Evolutionary conservation across 2,797 vertebrate genomes (phyloP), one percentile per base, ranked within the genome.

Genomic region (Schizopygopsis pylzovi): DNA sequence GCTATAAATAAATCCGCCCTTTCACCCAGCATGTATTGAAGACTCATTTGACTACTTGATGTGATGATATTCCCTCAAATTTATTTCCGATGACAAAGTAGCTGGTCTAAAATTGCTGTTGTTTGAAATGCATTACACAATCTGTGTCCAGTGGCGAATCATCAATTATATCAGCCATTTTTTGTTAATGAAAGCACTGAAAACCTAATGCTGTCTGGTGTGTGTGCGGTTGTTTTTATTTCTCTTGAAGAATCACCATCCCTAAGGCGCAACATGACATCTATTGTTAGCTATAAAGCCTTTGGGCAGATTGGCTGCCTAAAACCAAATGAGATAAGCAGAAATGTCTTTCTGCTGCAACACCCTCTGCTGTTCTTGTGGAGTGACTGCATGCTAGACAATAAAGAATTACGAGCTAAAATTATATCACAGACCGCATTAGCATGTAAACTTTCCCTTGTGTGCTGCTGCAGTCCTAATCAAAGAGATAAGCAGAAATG

Each of bases 111-210:
- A 91, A 94, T 94, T 93, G 92, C 87, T 68, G 91, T 89, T 92
- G 90, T 94, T 94, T 93, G 93, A 95, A 94, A 94, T 93, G 92
- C 92, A 93, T 93, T 92, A 92, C 91, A 90, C 91, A 90, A 86
- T 88, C 92, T 89, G 88, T 89, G 89, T 91, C 91, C 87, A 87
- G 88, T 91, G 91, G 92, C 92, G 89, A 92, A 89, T 92, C 92
- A 92, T 94, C 94, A 93, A 92, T 93, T 93, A 88, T 90, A 92
- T 91, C 83, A 87, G 92, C 91, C 87, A 72, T 86, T 93, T 93
- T 75, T 81, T 73, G 15, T 52, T 85, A 75, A 91, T 90, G 90
- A 92, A 90, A 83, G 88, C 85, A 83, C 91, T 89, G 91, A 85
- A 93, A 92, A 92, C 88, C 83, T 88, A 90, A 86, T 90, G 76